Evolutionary conservation across 2,888 invertebrate genomes (phyloP).

Genomic region (Noctua fimbriata): DNA sequence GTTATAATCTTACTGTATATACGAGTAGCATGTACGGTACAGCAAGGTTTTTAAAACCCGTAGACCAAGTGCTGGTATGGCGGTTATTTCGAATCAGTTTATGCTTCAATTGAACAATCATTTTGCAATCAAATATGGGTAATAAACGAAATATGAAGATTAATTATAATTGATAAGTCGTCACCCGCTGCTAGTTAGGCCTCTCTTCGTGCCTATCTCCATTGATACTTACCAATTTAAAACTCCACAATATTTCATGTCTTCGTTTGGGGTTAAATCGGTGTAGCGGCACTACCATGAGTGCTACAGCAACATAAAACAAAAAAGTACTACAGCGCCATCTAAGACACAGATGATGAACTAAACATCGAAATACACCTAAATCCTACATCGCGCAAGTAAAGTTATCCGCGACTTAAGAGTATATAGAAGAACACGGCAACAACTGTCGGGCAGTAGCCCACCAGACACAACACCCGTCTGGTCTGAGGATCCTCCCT

Average conservation of each 20-base stretch:
- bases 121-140: neutral
- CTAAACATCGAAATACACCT: no score
- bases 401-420: no score
- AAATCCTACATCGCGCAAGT: no score
- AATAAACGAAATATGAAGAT: neutral
- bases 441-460: no score
- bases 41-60: conserved; percentile 10
- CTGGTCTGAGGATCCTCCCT: no score
- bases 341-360: no score
- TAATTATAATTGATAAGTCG: neutral
- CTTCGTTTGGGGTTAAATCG: neutral
- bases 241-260: neutral
- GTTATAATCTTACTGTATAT: conserved; percentile 1
- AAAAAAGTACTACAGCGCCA: no score
- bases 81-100: neutral
- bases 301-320: no score
- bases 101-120: neutral
- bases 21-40: neutral
- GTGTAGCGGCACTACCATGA: no score
- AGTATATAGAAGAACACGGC: no score
- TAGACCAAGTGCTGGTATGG: conserved; percentile 16
- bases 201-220: neutral
- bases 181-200: neutral
- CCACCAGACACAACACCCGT: no score
- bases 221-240: neutral